Conservation (phyloP, 2,113 vertebrate species). For the Bambusicola thoracicus region DNA sequence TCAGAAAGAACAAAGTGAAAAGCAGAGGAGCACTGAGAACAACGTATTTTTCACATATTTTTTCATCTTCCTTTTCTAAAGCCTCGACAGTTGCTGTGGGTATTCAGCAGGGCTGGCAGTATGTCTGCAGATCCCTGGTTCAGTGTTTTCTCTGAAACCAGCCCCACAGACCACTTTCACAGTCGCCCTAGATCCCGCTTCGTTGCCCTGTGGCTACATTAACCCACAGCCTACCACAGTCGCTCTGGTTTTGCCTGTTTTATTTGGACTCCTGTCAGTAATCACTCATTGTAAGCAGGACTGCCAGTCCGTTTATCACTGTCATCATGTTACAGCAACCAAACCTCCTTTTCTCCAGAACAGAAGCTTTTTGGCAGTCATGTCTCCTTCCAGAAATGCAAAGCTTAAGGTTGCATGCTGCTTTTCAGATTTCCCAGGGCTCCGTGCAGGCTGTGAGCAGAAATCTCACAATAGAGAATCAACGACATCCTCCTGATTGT, state of each 20-base stretch:
- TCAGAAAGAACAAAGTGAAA: background rate
- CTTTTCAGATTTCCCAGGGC: background rate
- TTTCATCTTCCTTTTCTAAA: slow-evolving; percentile 10
- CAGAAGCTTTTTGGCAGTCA: background rate
- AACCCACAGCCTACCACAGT: background rate
- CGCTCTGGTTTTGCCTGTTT: background rate
- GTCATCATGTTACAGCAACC: background rate
- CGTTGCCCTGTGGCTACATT: background rate
- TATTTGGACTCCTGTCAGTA: slow-evolving; percentile 3
- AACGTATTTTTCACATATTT: background rate
- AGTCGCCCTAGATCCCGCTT: background rate
- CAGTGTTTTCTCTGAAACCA: background rate
- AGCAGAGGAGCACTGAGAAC: background rate
- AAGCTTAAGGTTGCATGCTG: background rate
- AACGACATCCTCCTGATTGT: background rate
- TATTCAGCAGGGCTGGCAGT: background rate
- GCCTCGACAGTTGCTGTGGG: background rate
- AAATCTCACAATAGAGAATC: background rate
- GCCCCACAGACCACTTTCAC: background rate
- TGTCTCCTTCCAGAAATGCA: background rate
- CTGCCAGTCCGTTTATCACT: slow-evolving; percentile 24
- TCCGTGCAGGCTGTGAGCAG: background rate
- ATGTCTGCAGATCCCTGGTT: background rate
- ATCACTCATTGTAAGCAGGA: slow-evolving; percentile 12
- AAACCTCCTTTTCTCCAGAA: background rate